A percentile compares a stretch with the other conserved stretches of the same genome.
phyloP scores from a whole-genome alignment of 1,140 invertebrate genomes.

The Orchesella cincta region DNA sequence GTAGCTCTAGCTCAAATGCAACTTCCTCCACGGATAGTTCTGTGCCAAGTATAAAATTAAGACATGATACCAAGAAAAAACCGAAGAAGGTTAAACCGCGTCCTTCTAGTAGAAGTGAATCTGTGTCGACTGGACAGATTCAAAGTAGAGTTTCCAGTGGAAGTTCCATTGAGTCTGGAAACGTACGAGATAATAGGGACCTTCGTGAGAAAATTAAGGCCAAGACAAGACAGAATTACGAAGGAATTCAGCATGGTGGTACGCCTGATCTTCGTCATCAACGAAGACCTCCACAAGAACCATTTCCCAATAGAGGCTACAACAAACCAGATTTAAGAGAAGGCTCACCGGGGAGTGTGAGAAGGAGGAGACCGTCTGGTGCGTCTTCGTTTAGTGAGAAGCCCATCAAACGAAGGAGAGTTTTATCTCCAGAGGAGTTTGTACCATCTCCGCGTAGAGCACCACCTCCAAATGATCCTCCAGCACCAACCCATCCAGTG shows the following conservation, averaged over 20 bases:
- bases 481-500: neutral
- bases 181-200: neutral
- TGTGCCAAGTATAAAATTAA: constrained; percentile 46
- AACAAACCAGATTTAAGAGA: neutral
- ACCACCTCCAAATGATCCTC: neutral
- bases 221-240: constrained; percentile 8
- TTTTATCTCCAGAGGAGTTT: constrained; percentile 16
- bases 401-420: neutral
- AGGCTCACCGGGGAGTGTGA: neutral
- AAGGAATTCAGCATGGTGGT: neutral
- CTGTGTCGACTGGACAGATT: constrained; percentile 9
- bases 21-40: constrained; percentile 41
- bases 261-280: neutral
- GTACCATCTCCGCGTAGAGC: neutral
- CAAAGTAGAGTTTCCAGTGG: constrained; percentile 17
- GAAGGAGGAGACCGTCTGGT: neutral
- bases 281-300: neutral
- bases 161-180: constrained; percentile 21
- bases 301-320: neutral
- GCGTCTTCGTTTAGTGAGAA: neutral
- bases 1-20: constrained; percentile 23
- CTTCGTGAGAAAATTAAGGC: constrained; percentile 28
- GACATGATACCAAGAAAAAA: constrained; percentile 37
- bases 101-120: constrained; percentile 11
- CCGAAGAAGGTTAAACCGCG: neutral